Percentiles rank a stretch among this genome's conserved stretches.
phyloP scores from a whole-genome alignment of 2,797 vertebrate genomes.

The Cheirogaleus major region DNA sequence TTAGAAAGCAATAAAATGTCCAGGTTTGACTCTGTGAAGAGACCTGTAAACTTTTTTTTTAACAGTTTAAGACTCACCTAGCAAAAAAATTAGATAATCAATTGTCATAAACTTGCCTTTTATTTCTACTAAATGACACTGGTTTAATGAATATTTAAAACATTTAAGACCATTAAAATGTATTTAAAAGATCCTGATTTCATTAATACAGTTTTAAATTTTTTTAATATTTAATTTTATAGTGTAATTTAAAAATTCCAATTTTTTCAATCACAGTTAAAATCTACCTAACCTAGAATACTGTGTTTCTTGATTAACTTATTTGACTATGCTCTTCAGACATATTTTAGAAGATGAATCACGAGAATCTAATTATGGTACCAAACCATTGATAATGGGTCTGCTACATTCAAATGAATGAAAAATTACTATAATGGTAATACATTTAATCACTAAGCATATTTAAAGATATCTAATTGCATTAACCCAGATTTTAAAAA shows the following conservation, averaged over 20 bases:
- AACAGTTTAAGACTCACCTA: slow-evolving; percentile 80
- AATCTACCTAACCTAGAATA: slow-evolving; percentile 54
- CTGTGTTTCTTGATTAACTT: slow-evolving; percentile 11
- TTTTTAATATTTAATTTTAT: slow-evolving; percentile 92
- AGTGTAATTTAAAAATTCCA: slow-evolving; percentile 87
- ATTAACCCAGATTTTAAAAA: slow-evolving; percentile 45
- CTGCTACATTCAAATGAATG: slow-evolving; percentile 8
- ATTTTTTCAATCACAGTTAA: slow-evolving; percentile 63
- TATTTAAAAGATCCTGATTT: slow-evolving; percentile 75
- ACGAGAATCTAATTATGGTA: slow-evolving; percentile 36
- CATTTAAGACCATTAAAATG: background rate
- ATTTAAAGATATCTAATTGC: slow-evolving; percentile 34
- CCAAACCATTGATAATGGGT: background rate
- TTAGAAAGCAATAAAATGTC: slow-evolving; percentile 84
- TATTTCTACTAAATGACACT: slow-evolving; percentile 50
- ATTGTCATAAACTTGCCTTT: slow-evolving; percentile 55
- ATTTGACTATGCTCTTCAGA: slow-evolving; percentile 34
- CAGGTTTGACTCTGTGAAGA: slow-evolving; percentile 80
- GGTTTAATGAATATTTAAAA: slow-evolving; percentile 55
- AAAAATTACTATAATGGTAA: slow-evolving; percentile 39
- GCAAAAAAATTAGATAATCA: slow-evolving; percentile 72
- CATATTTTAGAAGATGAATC: slow-evolving; percentile 42
- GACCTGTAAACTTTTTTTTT: slow-evolving; percentile 81
- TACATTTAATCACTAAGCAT: slow-evolving; percentile 26
- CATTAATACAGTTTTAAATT: slow-evolving; percentile 87